Percentiles rank a stretch among this genome's conserved stretches.
phyloP scores from a whole-genome alignment of 2,888 invertebrate species.

The Nasonovia ribisnigri region DNA sequence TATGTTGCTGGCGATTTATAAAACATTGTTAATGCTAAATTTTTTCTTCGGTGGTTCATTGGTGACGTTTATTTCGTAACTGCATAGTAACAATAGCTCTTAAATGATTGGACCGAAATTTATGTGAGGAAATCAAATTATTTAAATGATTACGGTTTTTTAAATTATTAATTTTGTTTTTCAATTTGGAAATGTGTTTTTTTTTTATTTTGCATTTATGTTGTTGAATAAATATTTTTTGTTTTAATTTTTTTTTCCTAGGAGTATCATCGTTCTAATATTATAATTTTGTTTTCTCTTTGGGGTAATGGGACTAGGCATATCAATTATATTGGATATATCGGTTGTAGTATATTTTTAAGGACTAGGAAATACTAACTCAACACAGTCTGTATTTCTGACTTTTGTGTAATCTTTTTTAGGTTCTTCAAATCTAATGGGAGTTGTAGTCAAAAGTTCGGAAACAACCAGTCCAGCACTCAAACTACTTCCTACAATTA shows the following conservation, averaged over 20 bases:
- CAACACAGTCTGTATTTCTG: not conserved
- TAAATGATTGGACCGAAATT: not conserved
- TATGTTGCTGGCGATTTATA: conserved; percentile 16
- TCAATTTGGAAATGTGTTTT: conserved; percentile 17
- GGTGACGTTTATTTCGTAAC: not conserved
- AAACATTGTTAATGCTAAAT: conserved; percentile 13
- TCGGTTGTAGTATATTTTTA: conserved; percentile 8
- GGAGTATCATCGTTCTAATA: not conserved
- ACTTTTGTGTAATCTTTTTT: not conserved
- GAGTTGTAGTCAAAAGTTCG: not conserved
- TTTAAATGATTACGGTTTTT: conserved; percentile 19
- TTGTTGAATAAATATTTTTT: not conserved
- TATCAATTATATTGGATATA: conserved; percentile 16
- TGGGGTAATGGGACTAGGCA: not conserved
- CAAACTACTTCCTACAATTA: not conserved
- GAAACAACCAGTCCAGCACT: not conserved
- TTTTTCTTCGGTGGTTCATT: not conserved
- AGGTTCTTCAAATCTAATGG: not conserved
- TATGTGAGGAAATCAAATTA: conserved; percentile 22
- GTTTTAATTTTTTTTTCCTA: conserved; percentile 37
- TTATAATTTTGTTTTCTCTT: not conserved
- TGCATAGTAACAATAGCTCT: conserved; percentile 33
- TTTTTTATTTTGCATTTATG: conserved; percentile 24
- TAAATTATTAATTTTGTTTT: not conserved
- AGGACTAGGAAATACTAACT: not conserved